Conservation (phyloP, 2,113 vertebrate genomes). For the Pundamilia nyererei region DNA sequence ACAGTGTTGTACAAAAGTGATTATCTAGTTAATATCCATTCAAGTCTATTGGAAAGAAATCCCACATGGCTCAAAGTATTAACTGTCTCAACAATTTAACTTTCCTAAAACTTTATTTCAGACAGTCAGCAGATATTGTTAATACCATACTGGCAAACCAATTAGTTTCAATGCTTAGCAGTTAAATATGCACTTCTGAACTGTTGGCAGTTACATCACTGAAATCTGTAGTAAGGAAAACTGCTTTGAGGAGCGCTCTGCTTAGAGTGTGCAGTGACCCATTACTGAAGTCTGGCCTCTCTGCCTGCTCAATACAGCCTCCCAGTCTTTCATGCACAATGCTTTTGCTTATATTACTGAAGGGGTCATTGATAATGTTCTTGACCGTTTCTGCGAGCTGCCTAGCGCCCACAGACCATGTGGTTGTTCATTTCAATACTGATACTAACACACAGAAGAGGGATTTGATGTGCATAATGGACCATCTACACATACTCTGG, state of each 20-base stretch:
- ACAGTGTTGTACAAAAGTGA: not conserved
- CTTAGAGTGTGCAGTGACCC: constrained; percentile 58
- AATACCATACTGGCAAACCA: not conserved
- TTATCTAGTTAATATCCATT: not conserved
- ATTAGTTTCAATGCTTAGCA: not conserved
- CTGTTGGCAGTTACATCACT: constrained; percentile 32
- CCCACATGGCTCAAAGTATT: not conserved
- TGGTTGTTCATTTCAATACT: not conserved
- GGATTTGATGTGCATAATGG: not conserved
- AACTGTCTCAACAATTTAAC: not conserved
- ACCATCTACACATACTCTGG: not conserved
- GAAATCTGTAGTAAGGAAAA: not conserved
- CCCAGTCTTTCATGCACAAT: constrained; percentile 23
- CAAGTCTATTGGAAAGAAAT: not conserved
- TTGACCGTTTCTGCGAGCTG: constrained; percentile 13
- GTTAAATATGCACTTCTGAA: constrained; percentile 24
- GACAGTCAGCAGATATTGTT: not conserved
- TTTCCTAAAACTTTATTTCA: not conserved
- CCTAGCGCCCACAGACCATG: not conserved
- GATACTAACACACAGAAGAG: not conserved
- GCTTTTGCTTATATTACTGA: constrained; percentile 31
- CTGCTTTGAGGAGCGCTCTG: constrained; percentile 28
- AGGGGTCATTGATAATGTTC: constrained; percentile 49
- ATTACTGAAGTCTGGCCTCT: constrained; percentile 45
- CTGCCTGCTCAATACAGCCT: constrained; percentile 22